Evolutionary conservation across 2,113 vertebrate species (phyloP), one percentile per base, ranked within the genome.

Genomic region (Paracyprichromis sp.): DNA sequence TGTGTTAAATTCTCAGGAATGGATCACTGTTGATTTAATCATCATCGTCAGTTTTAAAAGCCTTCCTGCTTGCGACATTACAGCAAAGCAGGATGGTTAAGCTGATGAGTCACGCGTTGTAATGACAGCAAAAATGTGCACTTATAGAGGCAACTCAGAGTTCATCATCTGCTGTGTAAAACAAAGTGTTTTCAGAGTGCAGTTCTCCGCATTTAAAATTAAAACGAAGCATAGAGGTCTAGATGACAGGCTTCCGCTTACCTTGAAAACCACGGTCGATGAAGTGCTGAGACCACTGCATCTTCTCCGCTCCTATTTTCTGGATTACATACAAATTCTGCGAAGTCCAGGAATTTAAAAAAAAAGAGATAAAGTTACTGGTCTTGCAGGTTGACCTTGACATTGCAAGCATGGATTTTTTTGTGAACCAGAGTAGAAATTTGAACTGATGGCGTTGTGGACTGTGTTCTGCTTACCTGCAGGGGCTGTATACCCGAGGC

Each of bases 401-500:
- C 73, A 78, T 34, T 38, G 45, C 73, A 52, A 50, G 73, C 17
- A 3, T 52, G 29, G 29, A 24, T 78, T 19, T 78, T 78, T 61
- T 11, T 24, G 17, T 71, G 9, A 71, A 21, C 16, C 50, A 36
- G 38, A 59, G 8, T 12, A 17, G 26, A 21, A 1, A 13, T 78
- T 34, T 78, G 45, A 78, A 78, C 17, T 52, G 5, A 12, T 31
- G 73, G 16, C 6, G 0, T 78, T 5, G 10, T 12, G 24, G 71
- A 19, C 16, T 13, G 43, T 26, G 73, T 57, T 43, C 8, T 50
- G 84, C 87, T 21, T 92, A 99, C 99, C 97, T 99, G 99, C 56
- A 99, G 89, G 14, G 99, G 99, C 85, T 99, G 98, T 92, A 99
- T 99, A 73, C 99, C 98, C 0, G 98, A 96, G 29, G 85, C 93